A percentile compares a stretch with the other conserved stretches of the same genome.
These are phyloP conservation scores for Leptoteleia sp. DNA, from an alignment of 1,140 invertebrate genomes.

Conservation along the genomic window DNA sequence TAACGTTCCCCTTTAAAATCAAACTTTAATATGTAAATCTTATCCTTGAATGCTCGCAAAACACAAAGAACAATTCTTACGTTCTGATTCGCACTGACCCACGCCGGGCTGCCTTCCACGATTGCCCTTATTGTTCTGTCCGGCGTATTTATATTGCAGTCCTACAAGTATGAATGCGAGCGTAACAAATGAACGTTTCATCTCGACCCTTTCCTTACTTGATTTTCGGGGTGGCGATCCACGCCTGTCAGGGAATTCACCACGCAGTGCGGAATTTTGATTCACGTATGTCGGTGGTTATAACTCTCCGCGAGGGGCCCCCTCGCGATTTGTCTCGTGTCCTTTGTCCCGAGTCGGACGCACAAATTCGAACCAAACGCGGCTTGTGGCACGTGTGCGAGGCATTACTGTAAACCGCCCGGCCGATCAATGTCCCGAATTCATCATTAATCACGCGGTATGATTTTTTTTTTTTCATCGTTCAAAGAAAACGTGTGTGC, in stretches of 20 bases:
- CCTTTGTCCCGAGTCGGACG: constrained; percentile 46
- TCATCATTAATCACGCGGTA: constrained; percentile 49
- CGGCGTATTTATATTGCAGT: constrained; percentile 49
- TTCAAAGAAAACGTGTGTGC: constrained; percentile 45
- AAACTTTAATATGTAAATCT: too few species aligned
- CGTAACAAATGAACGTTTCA: constrained; percentile 57
- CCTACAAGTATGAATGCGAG: constrained; percentile 56
- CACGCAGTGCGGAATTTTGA: constrained; percentile 56
- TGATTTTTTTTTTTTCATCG: constrained; percentile 47
- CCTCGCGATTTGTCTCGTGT: constrained; percentile 62
- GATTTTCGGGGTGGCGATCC: constrained; percentile 56
- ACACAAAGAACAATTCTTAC: constrained; percentile 31
- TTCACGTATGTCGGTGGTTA: constrained; percentile 57
- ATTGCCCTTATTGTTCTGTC: constrained; percentile 56
- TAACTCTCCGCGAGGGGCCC: constrained; percentile 56
- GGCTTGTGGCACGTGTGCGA: constrained; percentile 58
- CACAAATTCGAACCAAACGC: constrained; percentile 55
- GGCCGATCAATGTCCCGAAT: constrained; percentile 52
- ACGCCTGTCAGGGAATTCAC: constrained; percentile 61
- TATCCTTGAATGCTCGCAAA: constrained; percentile 19
- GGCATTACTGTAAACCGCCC: constrained; percentile 59
- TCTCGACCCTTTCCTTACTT: constrained; percentile 44
- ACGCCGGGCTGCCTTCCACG: constrained; percentile 24
- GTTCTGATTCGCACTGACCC: constrained; percentile 30
- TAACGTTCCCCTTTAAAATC: too few species aligned